These are phyloP conservation scores for Leuciscus idus DNA, from an alignment of 2,113 vertebrate species.

Conservation along the genomic window DNA sequence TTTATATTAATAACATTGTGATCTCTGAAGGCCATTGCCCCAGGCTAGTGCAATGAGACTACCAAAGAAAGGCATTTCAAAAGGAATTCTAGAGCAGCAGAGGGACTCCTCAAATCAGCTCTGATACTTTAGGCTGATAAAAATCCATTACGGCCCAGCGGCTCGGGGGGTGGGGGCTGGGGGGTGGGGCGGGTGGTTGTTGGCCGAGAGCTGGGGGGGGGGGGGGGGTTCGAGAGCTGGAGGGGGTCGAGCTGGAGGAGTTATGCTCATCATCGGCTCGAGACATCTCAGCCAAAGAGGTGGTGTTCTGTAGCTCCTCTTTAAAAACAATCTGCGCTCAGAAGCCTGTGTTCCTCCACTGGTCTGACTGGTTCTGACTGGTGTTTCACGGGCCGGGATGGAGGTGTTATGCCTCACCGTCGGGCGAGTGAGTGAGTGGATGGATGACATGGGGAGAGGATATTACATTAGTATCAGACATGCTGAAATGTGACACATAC, in stretches of 20 bases:
- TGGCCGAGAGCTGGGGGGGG: not conserved
- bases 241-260: not conserved
- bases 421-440: not conserved
- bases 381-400: not conserved
- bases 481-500: slow-evolving; percentile 67
- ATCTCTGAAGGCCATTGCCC: slow-evolving; percentile 83
- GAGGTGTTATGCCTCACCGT: slow-evolving; percentile 5
- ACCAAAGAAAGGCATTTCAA: slow-evolving; percentile 83
- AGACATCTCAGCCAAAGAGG: not conserved
- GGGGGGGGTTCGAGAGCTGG: not conserved
- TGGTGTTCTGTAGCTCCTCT: not conserved
- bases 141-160: slow-evolving; percentile 79
- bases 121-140: slow-evolving; percentile 79
- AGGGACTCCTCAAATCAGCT: slow-evolving; percentile 81
- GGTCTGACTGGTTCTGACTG: not conserved
- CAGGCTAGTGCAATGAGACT: slow-evolving; percentile 80
- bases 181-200: too few relatives aligned
- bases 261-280: not conserved
- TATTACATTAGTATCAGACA: slow-evolving; percentile 69
- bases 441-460: slow-evolving; percentile 54
- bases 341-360: not conserved
- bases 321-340: not conserved
- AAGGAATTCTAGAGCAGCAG: slow-evolving; percentile 82
- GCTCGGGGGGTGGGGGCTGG: not conserved
- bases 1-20: slow-evolving; percentile 84